A percentile compares a stretch with the other conserved stretches of the same genome.
phyloP scores from a whole-genome alignment of 2,888 invertebrate species.

The Drosophila pegasa region DNA sequence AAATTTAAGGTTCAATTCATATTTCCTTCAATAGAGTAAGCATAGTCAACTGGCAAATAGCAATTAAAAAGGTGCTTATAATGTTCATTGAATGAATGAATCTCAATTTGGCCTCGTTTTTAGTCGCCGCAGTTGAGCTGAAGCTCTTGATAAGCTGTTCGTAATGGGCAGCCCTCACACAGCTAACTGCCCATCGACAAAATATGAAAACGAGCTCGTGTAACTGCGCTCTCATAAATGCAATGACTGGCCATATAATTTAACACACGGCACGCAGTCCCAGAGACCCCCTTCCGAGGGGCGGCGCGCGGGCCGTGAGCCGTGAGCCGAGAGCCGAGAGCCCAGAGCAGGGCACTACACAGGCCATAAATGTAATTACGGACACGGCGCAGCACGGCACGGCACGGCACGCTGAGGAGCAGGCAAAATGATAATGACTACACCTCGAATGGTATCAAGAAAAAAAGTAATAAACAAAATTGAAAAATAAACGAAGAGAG shows the following conservation, averaged over 20 bases:
- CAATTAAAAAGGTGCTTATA: neutral
- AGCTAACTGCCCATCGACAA: constrained; percentile 6
- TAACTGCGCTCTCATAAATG: constrained; percentile 59
- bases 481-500: constrained; percentile 49
- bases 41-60: neutral
- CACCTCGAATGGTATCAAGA: constrained; percentile 60
- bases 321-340: neutral
- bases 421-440: constrained; percentile 66
- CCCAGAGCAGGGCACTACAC: constrained; percentile 26
- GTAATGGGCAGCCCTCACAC: constrained; percentile 38
- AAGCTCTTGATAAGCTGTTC: constrained; percentile 56
- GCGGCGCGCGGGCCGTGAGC: neutral
- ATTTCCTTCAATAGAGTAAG: neutral
- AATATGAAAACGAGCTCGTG: constrained; percentile 27
- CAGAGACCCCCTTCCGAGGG: neutral
- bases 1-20: no score
- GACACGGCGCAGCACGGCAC: constrained; percentile 52
- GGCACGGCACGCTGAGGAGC: constrained; percentile 51
- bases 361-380: constrained; percentile 70
- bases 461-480: constrained; percentile 50
- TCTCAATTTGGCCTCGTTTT: neutral
- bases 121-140: constrained; percentile 8
- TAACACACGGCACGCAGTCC: constrained; percentile 45
- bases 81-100: constrained; percentile 7
- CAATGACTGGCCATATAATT: constrained; percentile 62